Percentiles rank a stretch among this genome's conserved stretches.
These are phyloP conservation scores for Ectobius pallidus DNA, from an alignment of 2,888 invertebrate species.

Conservation along the genomic window DNA sequence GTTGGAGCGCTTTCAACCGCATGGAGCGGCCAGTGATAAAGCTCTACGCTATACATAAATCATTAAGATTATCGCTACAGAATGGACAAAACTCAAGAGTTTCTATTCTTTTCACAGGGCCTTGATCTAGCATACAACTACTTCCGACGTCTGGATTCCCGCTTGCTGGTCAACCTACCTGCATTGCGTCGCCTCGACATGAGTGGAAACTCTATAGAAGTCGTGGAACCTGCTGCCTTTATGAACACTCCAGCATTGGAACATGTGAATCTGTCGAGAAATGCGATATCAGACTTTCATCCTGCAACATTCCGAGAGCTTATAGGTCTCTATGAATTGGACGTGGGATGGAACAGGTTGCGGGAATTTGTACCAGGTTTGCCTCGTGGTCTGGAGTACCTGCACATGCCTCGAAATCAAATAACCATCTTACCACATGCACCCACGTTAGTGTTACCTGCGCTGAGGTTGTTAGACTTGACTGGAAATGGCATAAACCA, in stretches of 20 bases:
- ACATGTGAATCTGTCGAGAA: constrained; percentile 79
- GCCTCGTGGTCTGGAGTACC: constrained; percentile 76
- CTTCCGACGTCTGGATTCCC: constrained; percentile 72
- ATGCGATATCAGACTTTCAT: constrained; percentile 71
- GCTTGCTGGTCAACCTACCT: constrained; percentile 75
- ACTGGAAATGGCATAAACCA: constrained; percentile 75
- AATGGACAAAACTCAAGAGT: too few relatives aligned
- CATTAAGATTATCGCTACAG: too few relatives aligned
- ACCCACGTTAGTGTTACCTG: constrained; percentile 71
- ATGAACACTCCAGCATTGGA: constrained; percentile 74
- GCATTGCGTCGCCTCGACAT: constrained; percentile 77
- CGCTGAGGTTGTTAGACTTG: constrained; percentile 74
- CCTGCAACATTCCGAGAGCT: constrained; percentile 78
- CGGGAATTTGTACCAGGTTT: constrained; percentile 78
- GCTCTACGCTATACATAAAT: too few relatives aligned
- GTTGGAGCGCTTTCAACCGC: too few relatives aligned
- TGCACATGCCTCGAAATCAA: constrained; percentile 73
- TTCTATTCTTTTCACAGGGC: constrained; percentile 56
- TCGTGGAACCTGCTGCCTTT: constrained; percentile 76
- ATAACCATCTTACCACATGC: constrained; percentile 68
- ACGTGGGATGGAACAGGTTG: constrained; percentile 74
- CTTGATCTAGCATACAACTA: constrained; percentile 80
- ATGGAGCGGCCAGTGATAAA: too few relatives aligned
- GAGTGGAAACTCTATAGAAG: constrained; percentile 72
- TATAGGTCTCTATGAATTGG: constrained; percentile 77